A percentile compares a stretch with the other conserved stretches of the same genome.
phyloP scores from a whole-genome alignment of 2,888 invertebrate species.

The Polymixis flavicincta region DNA sequence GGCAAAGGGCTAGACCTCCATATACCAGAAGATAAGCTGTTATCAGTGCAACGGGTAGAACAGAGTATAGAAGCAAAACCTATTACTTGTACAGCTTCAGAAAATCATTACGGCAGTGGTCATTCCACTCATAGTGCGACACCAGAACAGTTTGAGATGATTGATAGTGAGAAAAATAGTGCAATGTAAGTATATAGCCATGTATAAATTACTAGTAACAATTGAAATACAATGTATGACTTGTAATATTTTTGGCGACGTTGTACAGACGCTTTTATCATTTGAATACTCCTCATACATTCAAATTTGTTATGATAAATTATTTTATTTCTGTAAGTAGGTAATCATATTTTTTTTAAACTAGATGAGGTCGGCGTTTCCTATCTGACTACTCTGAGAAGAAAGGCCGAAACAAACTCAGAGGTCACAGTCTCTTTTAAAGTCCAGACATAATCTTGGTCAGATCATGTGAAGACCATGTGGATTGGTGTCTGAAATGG shows the following conservation, averaged over 20 bases:
- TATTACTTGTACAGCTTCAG: slow-evolving; percentile 84
- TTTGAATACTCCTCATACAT: background rate
- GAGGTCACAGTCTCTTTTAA: too few species aligned
- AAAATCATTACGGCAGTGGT: slow-evolving; percentile 88
- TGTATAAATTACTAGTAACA: background rate
- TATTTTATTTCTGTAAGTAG: too few species aligned
- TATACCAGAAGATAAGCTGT: slow-evolving; percentile 80
- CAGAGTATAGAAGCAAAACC: slow-evolving; percentile 77
- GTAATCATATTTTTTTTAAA: too few species aligned
- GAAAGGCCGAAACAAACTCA: too few species aligned
- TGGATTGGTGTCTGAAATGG: too few species aligned
- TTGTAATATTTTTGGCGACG: background rate
- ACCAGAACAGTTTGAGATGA: slow-evolving; percentile 92
- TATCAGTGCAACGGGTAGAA: slow-evolving; percentile 69
- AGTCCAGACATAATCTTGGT: too few species aligned
- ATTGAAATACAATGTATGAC: background rate
- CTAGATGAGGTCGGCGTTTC: too few species aligned
- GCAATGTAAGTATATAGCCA: slow-evolving; percentile 69
- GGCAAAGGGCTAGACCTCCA: slow-evolving; percentile 80
- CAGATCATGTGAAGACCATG: too few species aligned
- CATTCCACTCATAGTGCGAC: slow-evolving; percentile 90
- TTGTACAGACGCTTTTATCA: background rate
- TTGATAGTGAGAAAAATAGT: slow-evolving; percentile 89
- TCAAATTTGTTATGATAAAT: too few species aligned
- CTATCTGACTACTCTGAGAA: too few species aligned